A percentile compares a stretch with the other conserved stretches of the same genome.
These are phyloP conservation scores for Sericinus montela DNA, from an alignment of 2,888 invertebrate genomes.

Conservation along the genomic window DNA sequence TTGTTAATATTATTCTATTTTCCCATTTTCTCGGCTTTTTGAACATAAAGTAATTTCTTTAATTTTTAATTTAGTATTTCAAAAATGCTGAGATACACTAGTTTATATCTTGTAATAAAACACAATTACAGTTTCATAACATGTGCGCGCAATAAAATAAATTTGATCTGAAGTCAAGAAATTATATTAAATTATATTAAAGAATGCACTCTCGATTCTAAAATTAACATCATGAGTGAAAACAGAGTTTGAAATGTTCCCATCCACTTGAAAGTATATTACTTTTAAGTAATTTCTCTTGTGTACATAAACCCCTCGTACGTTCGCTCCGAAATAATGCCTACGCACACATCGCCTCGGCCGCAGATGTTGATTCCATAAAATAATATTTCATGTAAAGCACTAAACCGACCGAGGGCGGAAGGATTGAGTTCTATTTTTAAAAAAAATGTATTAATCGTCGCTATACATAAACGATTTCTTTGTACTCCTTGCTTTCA, in stretches of 20 bases:
- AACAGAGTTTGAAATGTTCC: conserved; percentile 60
- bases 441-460: conserved; percentile 70
- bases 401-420: conserved; percentile 75
- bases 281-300: conserved; percentile 72
- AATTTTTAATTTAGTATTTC: too few species aligned
- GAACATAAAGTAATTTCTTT: too few species aligned
- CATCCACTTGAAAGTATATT: conserved; percentile 69
- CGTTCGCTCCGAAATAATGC: conserved; percentile 29
- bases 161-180: conserved; percentile 14
- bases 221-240: conserved; percentile 38
- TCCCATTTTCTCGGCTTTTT: too few species aligned
- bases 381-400: conserved; percentile 80
- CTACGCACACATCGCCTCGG: conserved; percentile 52
- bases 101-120: too few species aligned
- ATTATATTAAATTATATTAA: conserved; percentile 26
- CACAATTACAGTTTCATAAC: background rate
- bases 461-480: conserved; percentile 55
- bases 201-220: conserved; percentile 35
- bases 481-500: conserved; percentile 35
- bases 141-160: conserved; percentile 11
- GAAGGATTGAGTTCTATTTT: conserved; percentile 79
- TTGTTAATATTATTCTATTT: too few species aligned
- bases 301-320: conserved; percentile 66
- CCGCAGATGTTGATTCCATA: conserved; percentile 79
- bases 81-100: too few species aligned